A percentile compares a stretch with the other conserved stretches of the same genome.
Conservation (phyloP, 2,888 invertebrate genomes). For the Eledona agricola region DNA sequence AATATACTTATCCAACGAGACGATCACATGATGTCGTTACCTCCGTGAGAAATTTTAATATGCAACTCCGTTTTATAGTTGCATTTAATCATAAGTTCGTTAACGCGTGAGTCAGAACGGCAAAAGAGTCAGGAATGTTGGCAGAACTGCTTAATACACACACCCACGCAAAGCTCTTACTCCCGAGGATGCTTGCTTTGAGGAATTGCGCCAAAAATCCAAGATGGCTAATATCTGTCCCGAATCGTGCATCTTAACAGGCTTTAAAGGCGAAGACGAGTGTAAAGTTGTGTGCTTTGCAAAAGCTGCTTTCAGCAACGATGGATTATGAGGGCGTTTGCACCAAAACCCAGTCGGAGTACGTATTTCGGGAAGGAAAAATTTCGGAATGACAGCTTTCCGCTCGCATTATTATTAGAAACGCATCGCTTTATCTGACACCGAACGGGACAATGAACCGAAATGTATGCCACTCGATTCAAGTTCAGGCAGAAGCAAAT, state of each 20-base stretch:
- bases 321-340: constrained; percentile 13
- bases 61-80: no score
- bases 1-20: no score
- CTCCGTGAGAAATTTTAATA: no score
- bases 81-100: no score
- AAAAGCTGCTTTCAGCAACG: constrained; percentile 9
- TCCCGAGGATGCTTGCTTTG: constrained; percentile 1
- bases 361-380: no score
- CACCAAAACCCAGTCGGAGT: constrained; percentile 3
- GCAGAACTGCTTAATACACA: no score
- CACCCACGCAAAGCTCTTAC: no score
- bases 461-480: constrained; percentile 39
- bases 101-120: no score
- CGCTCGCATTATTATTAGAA: constrained; percentile 28
- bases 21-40: no score
- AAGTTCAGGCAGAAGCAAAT: constrained; percentile 29
- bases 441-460: constrained; percentile 39
- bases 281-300: constrained; percentile 4
- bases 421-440: constrained; percentile 12
- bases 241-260: constrained; percentile 2
- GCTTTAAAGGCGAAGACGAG: constrained; percentile 7
- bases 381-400: no score
- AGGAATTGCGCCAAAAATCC: constrained; percentile 7
- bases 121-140: no score
- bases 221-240: constrained; percentile 5